Evolutionary conservation across 2,888 invertebrate genomes (phyloP).

Genomic region (Oxycera nigricornis): DNA sequence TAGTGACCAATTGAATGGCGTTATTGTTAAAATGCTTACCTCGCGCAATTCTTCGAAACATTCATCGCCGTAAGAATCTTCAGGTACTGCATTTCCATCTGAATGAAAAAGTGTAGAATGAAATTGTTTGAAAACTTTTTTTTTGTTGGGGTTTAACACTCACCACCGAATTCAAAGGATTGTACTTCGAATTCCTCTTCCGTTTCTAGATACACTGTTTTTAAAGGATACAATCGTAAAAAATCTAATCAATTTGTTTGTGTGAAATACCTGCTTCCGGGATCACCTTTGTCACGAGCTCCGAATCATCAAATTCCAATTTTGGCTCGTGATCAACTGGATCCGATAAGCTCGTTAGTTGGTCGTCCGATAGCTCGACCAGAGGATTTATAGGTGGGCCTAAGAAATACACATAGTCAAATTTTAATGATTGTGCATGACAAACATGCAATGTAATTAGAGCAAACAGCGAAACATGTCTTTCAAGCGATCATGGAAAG

Average conservation of each 20-base stretch:
- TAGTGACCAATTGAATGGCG: neutral
- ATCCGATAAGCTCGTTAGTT: constrained; percentile 87
- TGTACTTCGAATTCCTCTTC: constrained; percentile 32
- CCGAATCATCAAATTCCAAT: constrained; percentile 95
- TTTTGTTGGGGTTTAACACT: neutral
- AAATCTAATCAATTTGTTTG: neutral
- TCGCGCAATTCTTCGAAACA: constrained; percentile 29
- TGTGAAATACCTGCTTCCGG: constrained; percentile 71
- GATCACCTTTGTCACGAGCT: constrained; percentile 72
- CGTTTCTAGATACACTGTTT: constrained; percentile 4
- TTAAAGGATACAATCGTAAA: neutral
- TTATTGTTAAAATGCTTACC: constrained; percentile 2
- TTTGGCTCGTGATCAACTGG: constrained; percentile 94
- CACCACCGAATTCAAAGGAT: constrained; percentile 26
- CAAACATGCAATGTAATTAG: no score
- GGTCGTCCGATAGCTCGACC: constrained; percentile 71
- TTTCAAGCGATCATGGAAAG: no score
- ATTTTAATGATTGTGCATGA: neutral
- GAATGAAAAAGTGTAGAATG: neutral
- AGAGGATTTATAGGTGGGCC: constrained; percentile 60
- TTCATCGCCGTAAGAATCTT: constrained; percentile 20
- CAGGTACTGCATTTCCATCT: constrained; percentile 26
- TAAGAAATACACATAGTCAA: no score
- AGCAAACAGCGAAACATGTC: no score
- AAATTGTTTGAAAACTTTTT: neutral